Base-by-base conservation (phyloP, 2,113 vertebrate species). In the Syngnathus scovelli region DNA sequence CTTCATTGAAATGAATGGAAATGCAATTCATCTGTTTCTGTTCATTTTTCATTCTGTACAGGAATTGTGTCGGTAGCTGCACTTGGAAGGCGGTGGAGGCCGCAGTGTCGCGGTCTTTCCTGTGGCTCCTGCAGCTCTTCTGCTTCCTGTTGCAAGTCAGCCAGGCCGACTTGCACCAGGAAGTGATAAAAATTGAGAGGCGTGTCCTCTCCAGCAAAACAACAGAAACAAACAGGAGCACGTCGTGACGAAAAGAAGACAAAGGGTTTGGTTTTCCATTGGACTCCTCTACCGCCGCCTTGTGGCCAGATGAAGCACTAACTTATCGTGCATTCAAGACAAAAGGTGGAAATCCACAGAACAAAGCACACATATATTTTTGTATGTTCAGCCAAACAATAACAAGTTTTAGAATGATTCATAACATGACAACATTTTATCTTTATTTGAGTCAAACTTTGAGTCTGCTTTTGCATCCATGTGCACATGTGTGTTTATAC, bases 51-150 rank as follows among this genome's bases (percentile, higher is more conserved):
- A 3, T 33, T 49, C 16, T 49, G 16, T 49, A 8, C 80, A 89
- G 88, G 11, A 0, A 0, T 0, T 85, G 84, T 8, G 3, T 15
- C 21, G 2, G n/a, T 36, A 86, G 85, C 36, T 90, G 74, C 71
- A 1, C 5, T 0, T 72, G 3, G 0, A 72, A 74, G 15, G 11
- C 75, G 8, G 10, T 88, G 52, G 81, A 87, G 74, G 15, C 67
- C 1, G 66, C 56, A 2, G 74, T 92, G 9, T 87, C 91, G 0
- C 69, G 75, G 13, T 85, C 67, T 33, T 91, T 87, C 51, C 7
- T 83, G 5, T 91, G 88, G 85, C 56, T 91, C 43, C 76, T 92
- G 70, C 66, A 72, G 36, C 80, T 92, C 21, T 88, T 92, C 73
- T 73, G 76, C 67, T 92, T 91, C 76, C 44, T 92, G 59, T 73